These are phyloP conservation scores for Brenthis daphne DNA, from an alignment of 2,888 invertebrate species.

Conservation along the genomic window DNA sequence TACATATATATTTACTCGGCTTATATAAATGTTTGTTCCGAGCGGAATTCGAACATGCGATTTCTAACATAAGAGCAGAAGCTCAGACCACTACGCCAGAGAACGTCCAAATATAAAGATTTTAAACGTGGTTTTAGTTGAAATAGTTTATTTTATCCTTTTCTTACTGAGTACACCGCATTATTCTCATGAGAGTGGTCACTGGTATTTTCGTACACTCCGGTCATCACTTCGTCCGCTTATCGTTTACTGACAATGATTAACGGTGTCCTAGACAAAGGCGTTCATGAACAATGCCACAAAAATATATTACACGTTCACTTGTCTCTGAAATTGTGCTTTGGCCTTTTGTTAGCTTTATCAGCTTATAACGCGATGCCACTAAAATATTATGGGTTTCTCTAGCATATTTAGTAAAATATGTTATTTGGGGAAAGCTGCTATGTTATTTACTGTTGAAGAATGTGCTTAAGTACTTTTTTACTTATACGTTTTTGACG, in stretches of 20 bases:
- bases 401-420: neutral
- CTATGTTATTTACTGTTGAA: neutral
- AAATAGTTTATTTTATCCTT: conserved; percentile 3
- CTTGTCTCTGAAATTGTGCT: conserved; percentile 37
- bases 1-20: no score
- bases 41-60: no score
- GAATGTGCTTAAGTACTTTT: no score
- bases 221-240: conserved; percentile 41
- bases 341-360: conserved; percentile 37
- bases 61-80: no score
- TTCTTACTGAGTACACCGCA: neutral
- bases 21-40: no score
- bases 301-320: conserved; percentile 41
- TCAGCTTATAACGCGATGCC: conserved; percentile 28
- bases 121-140: neutral
- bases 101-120: neutral
- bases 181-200: conserved; percentile 13
- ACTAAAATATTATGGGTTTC: conserved; percentile 11
- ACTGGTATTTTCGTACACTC: conserved; percentile 24
- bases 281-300: conserved; percentile 41
- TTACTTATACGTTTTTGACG: no score
- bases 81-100: no score
- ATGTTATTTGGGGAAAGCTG: neutral
- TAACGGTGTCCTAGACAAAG: conserved; percentile 43
- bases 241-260: conserved; percentile 44